Conservation (phyloP, 2,113 vertebrate genomes). For the Dryoscopus gambensis region DNA sequence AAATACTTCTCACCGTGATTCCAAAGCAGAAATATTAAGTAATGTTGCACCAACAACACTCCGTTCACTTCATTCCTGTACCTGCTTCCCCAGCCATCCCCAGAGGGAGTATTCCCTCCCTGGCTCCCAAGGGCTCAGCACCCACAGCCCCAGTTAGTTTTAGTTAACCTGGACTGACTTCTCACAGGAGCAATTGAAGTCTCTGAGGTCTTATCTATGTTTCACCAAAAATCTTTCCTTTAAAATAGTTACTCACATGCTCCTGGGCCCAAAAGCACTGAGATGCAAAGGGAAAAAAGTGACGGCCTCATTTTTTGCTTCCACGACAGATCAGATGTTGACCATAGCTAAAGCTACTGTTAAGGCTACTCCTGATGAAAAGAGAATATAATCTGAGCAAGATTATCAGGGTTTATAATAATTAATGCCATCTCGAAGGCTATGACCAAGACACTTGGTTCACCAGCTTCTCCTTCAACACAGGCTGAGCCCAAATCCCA, state of each 20-base stretch:
- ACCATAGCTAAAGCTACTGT: slow-evolving; percentile 4
- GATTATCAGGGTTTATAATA: neutral
- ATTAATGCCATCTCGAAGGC: neutral
- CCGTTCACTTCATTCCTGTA: neutral
- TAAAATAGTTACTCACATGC: slow-evolving; percentile 56
- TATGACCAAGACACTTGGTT: fast-evolving
- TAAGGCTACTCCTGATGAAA: slow-evolving; percentile 33
- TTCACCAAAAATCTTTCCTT: slow-evolving; percentile 57
- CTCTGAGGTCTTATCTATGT: slow-evolving; percentile 51
- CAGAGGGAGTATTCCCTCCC: neutral
- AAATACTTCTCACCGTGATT: neutral
- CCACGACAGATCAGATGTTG: slow-evolving; percentile 51
- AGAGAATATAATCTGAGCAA: neutral
- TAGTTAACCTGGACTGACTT: slow-evolving; percentile 53
- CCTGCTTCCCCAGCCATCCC: neutral
- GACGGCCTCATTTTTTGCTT: neutral
- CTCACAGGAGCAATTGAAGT: slow-evolving; percentile 57
- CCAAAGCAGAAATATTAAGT: neutral
- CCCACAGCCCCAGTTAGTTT: neutral
- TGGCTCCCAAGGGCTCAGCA: neutral
- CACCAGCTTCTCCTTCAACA: neutral
- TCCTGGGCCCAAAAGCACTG: slow-evolving; percentile 58
- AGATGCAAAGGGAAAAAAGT: slow-evolving; percentile 53
- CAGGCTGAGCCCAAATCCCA: neutral
- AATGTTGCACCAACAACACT: neutral